phyloP scores from a whole-genome alignment of 2,888 invertebrate genomes.

The Eristalis tenax region DNA sequence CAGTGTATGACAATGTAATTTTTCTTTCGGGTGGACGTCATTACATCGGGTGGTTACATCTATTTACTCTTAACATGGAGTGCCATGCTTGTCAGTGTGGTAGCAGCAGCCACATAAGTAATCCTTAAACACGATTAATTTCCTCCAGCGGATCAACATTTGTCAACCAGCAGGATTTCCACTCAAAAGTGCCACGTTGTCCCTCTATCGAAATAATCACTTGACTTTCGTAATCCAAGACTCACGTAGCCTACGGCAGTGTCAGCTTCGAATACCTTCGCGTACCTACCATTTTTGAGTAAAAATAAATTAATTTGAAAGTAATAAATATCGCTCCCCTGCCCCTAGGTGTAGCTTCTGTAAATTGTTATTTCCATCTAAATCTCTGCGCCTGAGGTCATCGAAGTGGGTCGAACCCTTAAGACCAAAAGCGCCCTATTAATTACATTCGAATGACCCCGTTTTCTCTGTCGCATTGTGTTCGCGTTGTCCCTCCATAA shows the following conservation, averaged over 20 bases:
- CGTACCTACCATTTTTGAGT: slow-evolving; percentile 1
- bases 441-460: slow-evolving; percentile 51
- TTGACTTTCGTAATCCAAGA: background rate
- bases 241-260: background rate
- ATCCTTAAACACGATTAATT: background rate
- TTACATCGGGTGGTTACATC: background rate
- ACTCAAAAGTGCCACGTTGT: background rate
- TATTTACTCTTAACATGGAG: too few species aligned
- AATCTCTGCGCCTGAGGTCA: background rate
- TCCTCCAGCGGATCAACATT: background rate
- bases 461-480: slow-evolving; percentile 25
- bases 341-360: slow-evolving; percentile 33
- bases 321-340: slow-evolving; percentile 36
- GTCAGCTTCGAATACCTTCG: background rate
- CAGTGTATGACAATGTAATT: background rate
- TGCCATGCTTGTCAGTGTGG: too few species aligned
- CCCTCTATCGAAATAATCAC: background rate
- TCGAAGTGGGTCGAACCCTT: slow-evolving; percentile 12
- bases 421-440: slow-evolving; percentile 48
- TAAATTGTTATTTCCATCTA: slow-evolving; percentile 39
- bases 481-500: slow-evolving; percentile 33
- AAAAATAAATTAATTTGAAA: slow-evolving; percentile 21
- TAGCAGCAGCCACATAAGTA: background rate
- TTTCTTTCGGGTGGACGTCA: background rate
- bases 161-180: background rate